Evolutionary conservation across 2,797 vertebrate genomes (phyloP), one percentile per base, ranked within the genome.

Genomic region (Leptatherina wallacei): DNA sequence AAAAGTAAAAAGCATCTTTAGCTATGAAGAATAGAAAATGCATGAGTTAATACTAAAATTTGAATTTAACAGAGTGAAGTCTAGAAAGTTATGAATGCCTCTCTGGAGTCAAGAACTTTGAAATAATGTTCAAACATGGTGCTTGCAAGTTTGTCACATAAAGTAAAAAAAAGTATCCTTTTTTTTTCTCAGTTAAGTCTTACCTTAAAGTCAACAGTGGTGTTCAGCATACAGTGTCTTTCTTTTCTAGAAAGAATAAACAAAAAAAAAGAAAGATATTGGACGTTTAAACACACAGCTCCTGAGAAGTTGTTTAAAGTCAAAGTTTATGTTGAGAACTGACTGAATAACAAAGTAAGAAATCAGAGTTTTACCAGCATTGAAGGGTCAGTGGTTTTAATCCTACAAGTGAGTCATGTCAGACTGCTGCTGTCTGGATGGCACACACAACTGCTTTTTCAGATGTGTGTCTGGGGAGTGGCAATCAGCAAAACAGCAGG

Each of bases 351-450:
- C 20, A 44, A 36, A 56, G 3, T 9, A 75, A 16, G 0, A 74
- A 58, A 79, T 1, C 0, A 65, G 57, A 3, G 61, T 56, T 83
- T 84, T 82, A 87, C 83, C 78, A 85, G 83, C 80, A 70, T 75
- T 73, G 7, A 84, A 64, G 7, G 44, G 33, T 77, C 76, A 73
- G 61, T 36, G 29, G 56, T 77, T 14, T 52, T 40, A 71, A 77
- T 77, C 77, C 84, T 77, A 49, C 63, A 14, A 57, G 67, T 44
- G 69, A 72, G 52, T 82, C 62, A 67, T 77, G 14, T 74, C 73
- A 61, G 69, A 71, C 70, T 77, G 63, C 0, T 24, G 60, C 12
- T 6, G 58, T 78, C 42, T 72, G 22, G 33, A 56, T 18, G 58
- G 12, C 10, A 13, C 56, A 11, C 52, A 6, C 68, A 24, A 44